Base-by-base conservation (phyloP, 1,140 invertebrate genomes). In the Lordiphosa stackelbergi region DNA sequence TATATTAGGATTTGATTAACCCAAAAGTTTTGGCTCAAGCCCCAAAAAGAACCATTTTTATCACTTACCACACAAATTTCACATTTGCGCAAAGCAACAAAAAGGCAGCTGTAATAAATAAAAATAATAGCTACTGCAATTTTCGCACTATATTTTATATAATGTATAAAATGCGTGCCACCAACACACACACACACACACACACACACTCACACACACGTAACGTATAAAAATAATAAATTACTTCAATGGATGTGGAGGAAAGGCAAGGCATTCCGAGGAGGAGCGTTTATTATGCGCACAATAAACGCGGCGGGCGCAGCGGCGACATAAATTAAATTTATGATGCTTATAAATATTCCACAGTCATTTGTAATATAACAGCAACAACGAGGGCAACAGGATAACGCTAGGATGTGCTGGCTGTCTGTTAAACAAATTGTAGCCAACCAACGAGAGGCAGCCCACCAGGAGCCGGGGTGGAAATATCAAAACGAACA, bases 211-310 rank as follows among this genome's bases (percentile, higher is more conserved):
- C 38, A 7, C 11, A 10, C 16, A 22, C 45, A 65, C 52, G 55
- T 47, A 68, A 68, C 54, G 64, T 84, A 81, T 83, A 83, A 81
- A 81, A 81, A 81, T 81, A 73, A 81, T 81, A 83, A 81, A 81
- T 81, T 68, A 70, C 66, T 70, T 83, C 69, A 83, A 81, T 81
- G 57, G 40, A 34, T 56, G 61, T 61, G 58, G 55, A 41, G 57
- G 56, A 47, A 57, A 41, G 57, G 56, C 43, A 57, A 66, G 54
- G 71, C 59, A 52, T 53, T 61, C 53, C 53, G 66, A 46, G 35
- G 41, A 51, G 46, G 54, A 53, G 66, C 77, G 73, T 84, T 84
- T 83, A 83, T 83, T 83, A 81, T 83, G 78, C 77, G 77, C 69
- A 83, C 74, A 83, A 83, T 83, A 84, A 83, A 83, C 77, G 77